Percentiles rank a stretch among this genome's conserved stretches.
Conservation (phyloP, 2,888 invertebrate genomes). For the Melikaiella ostensackeni region DNA sequence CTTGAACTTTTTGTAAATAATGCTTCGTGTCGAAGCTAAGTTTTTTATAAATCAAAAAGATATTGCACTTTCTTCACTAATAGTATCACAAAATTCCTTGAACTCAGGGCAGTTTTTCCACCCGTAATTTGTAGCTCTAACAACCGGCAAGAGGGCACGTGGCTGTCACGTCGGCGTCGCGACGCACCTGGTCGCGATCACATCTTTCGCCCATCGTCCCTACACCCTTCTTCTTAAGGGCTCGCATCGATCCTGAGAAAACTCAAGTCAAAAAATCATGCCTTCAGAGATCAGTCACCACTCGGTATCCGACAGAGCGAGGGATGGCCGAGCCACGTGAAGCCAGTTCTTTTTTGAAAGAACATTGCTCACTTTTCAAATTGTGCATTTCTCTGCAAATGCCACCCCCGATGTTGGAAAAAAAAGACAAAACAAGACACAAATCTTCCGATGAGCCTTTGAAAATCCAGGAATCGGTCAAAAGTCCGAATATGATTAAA, state of each 20-base stretch:
- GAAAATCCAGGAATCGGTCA: background rate
- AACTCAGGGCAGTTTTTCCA: background rate
- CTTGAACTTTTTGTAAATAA: constrained; percentile 11
- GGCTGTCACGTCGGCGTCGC: constrained; percentile 66
- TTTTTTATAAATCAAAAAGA: background rate
- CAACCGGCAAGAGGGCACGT: constrained; percentile 63
- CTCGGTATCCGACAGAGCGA: constrained; percentile 61
- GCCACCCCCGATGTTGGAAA: background rate
- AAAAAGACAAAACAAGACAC: background rate
- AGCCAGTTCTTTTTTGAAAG: background rate
- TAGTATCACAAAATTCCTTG: constrained; percentile 21
- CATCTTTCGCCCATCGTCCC: constrained; percentile 45
- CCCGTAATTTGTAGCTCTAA: background rate
- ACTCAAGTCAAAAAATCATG: constrained; percentile 17
- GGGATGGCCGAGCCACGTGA: background rate
- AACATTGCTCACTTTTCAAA: constrained; percentile 18
- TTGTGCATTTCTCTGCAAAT: background rate
- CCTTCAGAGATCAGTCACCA: constrained; percentile 63
- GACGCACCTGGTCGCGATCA: constrained; percentile 52
- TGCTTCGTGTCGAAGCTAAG: background rate
- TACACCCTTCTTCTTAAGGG: constrained; percentile 36
- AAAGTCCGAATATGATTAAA: background rate
- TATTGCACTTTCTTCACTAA: constrained; percentile 37
- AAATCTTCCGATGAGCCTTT: background rate
- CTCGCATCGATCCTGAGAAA: constrained; percentile 30